phyloP scores from a whole-genome alignment of 2,113 vertebrate species.

The Forbesichthys agassizii region DNA sequence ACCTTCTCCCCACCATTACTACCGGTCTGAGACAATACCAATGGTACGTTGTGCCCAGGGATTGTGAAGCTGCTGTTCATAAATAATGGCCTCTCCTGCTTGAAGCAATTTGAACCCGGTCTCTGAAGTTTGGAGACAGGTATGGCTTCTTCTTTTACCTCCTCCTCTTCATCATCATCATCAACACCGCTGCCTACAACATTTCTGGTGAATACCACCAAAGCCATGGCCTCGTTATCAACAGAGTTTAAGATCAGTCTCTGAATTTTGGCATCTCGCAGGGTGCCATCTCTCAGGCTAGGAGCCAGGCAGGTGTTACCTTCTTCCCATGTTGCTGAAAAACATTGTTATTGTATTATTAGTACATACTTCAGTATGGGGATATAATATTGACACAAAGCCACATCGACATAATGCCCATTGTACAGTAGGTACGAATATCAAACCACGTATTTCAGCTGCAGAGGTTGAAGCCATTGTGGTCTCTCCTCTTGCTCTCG shows the following conservation, averaged over 20 bases:
- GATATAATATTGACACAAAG: neutral
- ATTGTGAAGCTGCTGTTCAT: constrained; percentile 65
- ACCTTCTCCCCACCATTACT: constrained; percentile 72
- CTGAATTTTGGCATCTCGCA: constrained; percentile 77
- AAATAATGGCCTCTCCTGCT: constrained; percentile 88
- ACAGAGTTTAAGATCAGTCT: constrained; percentile 69
- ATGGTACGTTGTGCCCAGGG: constrained; percentile 67
- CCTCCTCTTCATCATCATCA: constrained; percentile 40
- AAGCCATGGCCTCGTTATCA: constrained; percentile 65
- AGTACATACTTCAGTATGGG: neutral
- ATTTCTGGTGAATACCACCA: constrained; percentile 72
- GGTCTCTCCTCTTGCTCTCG: constrained; percentile 5
- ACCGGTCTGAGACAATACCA: constrained; percentile 75
- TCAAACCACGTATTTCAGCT: constrained; percentile 35
- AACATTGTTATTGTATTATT: constrained; percentile 4
- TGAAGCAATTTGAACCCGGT: constrained; percentile 19
- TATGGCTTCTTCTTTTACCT: constrained; percentile 53
- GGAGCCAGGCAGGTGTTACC: constrained; percentile 76
- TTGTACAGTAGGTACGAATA: neutral
- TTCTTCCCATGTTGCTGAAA: constrained; percentile 59
- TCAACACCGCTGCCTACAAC: constrained; percentile 54
- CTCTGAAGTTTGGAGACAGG: constrained; percentile 66
- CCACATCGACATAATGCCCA: too few species aligned
- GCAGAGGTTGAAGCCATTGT: constrained; percentile 54
- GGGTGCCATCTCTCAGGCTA: constrained; percentile 64